phyloP scores from a whole-genome alignment of 2,113 vertebrate genomes.

The Panthera uncia region DNA sequence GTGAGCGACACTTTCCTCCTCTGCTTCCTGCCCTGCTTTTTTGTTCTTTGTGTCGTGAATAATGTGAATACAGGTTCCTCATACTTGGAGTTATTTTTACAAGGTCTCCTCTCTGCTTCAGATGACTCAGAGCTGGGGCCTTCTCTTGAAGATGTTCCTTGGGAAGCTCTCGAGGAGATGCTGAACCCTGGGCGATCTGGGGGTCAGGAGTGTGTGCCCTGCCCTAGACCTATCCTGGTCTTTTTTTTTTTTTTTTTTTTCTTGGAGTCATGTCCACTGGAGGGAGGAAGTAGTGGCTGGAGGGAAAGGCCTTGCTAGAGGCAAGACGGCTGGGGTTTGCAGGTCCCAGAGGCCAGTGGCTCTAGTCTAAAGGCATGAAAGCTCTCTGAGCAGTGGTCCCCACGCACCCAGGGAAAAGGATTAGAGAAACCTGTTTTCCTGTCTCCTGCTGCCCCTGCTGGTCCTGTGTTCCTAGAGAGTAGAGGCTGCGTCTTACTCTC shows the following conservation, averaged over 20 bases:
- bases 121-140: slow-evolving; percentile 74
- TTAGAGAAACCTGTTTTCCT: not conserved
- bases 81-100: slow-evolving; percentile 83
- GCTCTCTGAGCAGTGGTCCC: not conserved
- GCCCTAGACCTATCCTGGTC: not conserved
- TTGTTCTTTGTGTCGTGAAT: slow-evolving; percentile 83
- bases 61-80: slow-evolving; percentile 78
- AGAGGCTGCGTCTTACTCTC: not conserved
- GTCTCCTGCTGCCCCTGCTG: not conserved
- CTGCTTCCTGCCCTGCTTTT: slow-evolving; percentile 85
- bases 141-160: not conserved
- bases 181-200: not conserved
- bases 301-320: not conserved
- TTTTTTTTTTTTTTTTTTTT: not conserved
- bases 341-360: not conserved
- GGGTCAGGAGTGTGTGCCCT: not conserved
- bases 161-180: slow-evolving; percentile 44
- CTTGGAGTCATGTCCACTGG: not conserved
- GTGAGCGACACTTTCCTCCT: slow-evolving; percentile 82
- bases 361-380: not conserved
- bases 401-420: not conserved
- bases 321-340: not conserved
- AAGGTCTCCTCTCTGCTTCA: slow-evolving; percentile 77
- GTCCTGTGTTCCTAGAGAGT: not conserved
- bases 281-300: not conserved